These are phyloP conservation scores for Mormyrops attenuatus DNA, from an alignment of 2,797 vertebrate species.

Conservation along the genomic window DNA sequence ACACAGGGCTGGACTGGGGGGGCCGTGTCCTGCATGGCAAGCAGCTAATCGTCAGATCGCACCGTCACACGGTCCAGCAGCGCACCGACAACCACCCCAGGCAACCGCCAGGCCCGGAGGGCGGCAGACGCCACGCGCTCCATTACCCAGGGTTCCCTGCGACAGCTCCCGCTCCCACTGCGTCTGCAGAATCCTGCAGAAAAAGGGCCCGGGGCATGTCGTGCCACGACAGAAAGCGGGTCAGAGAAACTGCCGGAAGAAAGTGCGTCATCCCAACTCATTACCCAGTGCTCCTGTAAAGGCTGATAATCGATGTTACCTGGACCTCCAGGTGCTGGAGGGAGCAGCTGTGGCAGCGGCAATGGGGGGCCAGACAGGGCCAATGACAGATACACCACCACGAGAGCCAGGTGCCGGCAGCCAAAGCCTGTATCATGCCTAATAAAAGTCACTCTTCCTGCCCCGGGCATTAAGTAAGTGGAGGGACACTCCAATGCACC, in stretches of 20 bases:
- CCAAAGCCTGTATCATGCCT: neutral
- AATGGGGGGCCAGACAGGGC: neutral
- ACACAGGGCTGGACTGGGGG: constrained; percentile 21
- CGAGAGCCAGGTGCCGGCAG: neutral
- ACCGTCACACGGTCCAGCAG: constrained; percentile 52
- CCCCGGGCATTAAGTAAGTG: neutral
- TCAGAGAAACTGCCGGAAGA: neutral
- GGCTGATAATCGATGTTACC: neutral
- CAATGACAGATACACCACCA: neutral
- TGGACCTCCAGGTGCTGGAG: neutral
- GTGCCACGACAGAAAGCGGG: neutral
- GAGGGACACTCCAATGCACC: neutral
- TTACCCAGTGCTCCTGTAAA: neutral
- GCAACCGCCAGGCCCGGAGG: constrained; percentile 44
- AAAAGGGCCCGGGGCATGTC: neutral
- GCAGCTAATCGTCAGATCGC: constrained; percentile 67
- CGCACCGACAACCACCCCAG: constrained; percentile 41
- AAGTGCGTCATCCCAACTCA: neutral
- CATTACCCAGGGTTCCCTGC: constrained; percentile 20
- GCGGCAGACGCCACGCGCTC: constrained; percentile 29
- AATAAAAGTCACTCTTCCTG: neutral
- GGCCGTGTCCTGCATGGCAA: constrained; percentile 30
- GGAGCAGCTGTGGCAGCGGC: neutral
- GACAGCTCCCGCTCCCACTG: neutral
- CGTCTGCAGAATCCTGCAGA: neutral